Conservation (phyloP, 2,113 vertebrate species). For the Oncorhynchus clarkii region DNA sequence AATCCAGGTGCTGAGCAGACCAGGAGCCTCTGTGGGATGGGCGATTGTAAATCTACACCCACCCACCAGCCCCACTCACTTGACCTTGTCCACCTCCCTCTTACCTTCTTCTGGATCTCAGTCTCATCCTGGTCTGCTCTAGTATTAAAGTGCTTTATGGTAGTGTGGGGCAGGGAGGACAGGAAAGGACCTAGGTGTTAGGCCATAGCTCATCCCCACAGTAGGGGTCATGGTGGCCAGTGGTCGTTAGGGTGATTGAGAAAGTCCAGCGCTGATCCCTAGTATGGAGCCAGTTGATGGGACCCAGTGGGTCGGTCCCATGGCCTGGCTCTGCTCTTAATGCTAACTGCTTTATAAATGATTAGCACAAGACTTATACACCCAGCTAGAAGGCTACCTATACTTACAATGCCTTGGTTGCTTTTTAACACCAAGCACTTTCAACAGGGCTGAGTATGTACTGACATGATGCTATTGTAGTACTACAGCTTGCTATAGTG, state of each 20-base stretch:
- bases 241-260: constrained; percentile 32
- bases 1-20: constrained; percentile 7
- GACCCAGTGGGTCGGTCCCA: constrained; percentile 9
- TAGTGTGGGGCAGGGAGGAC: constrained; percentile 33
- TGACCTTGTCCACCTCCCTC: constrained; percentile 12
- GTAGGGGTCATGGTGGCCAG: not conserved
- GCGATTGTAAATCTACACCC: constrained; percentile 44
- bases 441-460: not conserved
- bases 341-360: constrained; percentile 22
- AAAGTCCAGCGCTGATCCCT: constrained; percentile 22
- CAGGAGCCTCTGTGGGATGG: constrained; percentile 26
- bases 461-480: not conserved
- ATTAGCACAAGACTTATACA: constrained; percentile 12
- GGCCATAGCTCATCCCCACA: constrained; percentile 43
- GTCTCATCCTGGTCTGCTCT: constrained; percentile 28
- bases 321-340: constrained; percentile 9
- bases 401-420: not conserved
- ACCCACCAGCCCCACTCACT: not conserved
- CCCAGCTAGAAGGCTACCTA: not conserved
- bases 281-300: not conserved
- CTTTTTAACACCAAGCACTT: not conserved
- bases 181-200: constrained; percentile 27
- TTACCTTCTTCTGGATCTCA: constrained; percentile 29
- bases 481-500: constrained; percentile 10
- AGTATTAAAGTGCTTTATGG: constrained; percentile 60